Evolutionary conservation across 2,888 invertebrate species (phyloP).

Genomic region (Mythimna pallens): DNA sequence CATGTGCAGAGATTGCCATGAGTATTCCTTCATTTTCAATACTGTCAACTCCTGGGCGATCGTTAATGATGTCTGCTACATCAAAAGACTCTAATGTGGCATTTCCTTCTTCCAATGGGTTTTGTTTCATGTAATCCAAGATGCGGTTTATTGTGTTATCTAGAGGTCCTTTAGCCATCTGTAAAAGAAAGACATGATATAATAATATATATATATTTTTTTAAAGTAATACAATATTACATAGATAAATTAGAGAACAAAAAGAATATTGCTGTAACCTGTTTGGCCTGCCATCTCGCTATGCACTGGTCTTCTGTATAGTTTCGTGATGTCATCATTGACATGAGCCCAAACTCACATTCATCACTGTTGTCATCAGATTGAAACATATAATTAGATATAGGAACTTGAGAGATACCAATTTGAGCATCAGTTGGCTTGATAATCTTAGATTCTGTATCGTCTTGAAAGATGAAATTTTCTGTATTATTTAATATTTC

Average conservation of each 20-base stretch:
- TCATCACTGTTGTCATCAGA: conserved; percentile 62
- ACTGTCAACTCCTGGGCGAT: conserved; percentile 89
- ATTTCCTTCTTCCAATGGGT: conserved; percentile 83
- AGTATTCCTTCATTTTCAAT: conserved; percentile 93
- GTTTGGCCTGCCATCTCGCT: conserved; percentile 92
- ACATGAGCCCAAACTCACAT: conserved; percentile 66
- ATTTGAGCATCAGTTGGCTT: conserved; percentile 26
- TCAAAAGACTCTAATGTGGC: conserved; percentile 81
- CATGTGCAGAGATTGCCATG: conserved; percentile 94
- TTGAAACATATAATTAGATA: conserved; percentile 39
- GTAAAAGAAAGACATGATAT: conserved; percentile 70
- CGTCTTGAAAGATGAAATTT: conserved; percentile 70
- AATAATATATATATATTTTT: background rate
- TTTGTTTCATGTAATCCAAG: conserved; percentile 91
- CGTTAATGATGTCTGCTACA: conserved; percentile 89
- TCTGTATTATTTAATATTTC: conserved; percentile 4
- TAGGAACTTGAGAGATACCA: conserved; percentile 5
- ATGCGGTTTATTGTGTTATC: conserved; percentile 93
- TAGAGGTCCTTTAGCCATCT: conserved; percentile 92
- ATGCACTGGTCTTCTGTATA: conserved; percentile 84
- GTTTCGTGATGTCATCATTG: conserved; percentile 73
- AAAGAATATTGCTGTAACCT: conserved; percentile 78
- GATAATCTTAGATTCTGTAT: conserved; percentile 38
- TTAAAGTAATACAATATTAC: background rate
- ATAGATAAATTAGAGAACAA: background rate